These are phyloP conservation scores for Stichopus chloronotus DNA, from an alignment of 35 echinoderm and acorn worm genomes.

Conservation along the genomic window DNA sequence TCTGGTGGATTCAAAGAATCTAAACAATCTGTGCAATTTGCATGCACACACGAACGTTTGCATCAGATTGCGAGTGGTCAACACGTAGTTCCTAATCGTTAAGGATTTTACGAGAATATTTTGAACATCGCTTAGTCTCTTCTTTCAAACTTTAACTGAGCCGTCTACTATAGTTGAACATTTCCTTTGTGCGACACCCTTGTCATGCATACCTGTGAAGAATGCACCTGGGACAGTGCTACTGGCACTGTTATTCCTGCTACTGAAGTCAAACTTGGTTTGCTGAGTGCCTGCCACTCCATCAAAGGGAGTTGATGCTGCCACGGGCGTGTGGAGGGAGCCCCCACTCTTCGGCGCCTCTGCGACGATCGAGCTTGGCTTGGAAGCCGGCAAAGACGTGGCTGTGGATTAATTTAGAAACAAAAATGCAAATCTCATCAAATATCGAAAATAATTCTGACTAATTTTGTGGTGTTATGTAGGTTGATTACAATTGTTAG, in stretches of 20 bases:
- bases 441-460: not conserved
- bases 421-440: not conserved
- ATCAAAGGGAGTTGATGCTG: slow-evolving; percentile 43
- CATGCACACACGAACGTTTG: too few species aligned
- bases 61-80: too few species aligned
- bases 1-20: too few species aligned
- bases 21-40: too few species aligned
- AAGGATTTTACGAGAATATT: too few species aligned
- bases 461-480: not conserved
- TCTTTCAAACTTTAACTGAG: too few species aligned
- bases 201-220: slow-evolving; percentile 45
- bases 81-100: too few species aligned
- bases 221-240: slow-evolving; percentile 72
- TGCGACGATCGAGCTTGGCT: slow-evolving; percentile 4
- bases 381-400: not conserved
- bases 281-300: slow-evolving; percentile 33
- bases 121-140: too few species aligned
- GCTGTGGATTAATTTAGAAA: not conserved
- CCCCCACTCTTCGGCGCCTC: slow-evolving; percentile 47
- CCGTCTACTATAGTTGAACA: too few species aligned
- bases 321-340: slow-evolving; percentile 32
- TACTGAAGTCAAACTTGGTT: slow-evolving; percentile 79
- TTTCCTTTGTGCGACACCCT: too few species aligned
- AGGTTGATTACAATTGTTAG: not conserved
- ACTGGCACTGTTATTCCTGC: slow-evolving; percentile 48